A percentile compares a stretch with the other conserved stretches of the same genome.
Conservation (phyloP, 2,888 invertebrate genomes). For the Epirrhoe tristata region DNA sequence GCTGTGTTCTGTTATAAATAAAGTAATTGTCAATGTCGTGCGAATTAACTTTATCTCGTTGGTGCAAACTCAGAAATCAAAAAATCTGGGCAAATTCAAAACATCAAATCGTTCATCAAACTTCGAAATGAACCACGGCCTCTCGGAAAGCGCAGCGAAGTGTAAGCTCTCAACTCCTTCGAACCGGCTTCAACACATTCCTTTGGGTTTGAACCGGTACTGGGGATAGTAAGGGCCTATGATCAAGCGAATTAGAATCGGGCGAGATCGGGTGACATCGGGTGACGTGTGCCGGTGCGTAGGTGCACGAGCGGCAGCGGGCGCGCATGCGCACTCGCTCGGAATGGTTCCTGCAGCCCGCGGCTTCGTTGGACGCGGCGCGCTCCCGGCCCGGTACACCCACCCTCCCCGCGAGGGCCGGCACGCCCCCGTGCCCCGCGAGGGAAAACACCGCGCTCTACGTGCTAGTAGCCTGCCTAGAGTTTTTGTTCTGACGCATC, state of each 20-base stretch:
- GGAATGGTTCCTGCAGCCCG: conserved; percentile 97
- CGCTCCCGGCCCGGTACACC: conserved; percentile 77
- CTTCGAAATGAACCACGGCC: conserved; percentile 4
- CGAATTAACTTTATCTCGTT: not conserved
- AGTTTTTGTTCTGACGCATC: conserved; percentile 83
- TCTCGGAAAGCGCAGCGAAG: conserved; percentile 17
- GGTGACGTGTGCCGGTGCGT: conserved; percentile 63
- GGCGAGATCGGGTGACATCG: conserved; percentile 32
- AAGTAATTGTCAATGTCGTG: not conserved
- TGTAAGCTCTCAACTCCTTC: too few relatives aligned
- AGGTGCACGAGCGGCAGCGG: conserved; percentile 98
- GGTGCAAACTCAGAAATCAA: too few relatives aligned
- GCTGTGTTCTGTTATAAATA: conserved; percentile 1
- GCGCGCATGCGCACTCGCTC: conserved; percentile 98
- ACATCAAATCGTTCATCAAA: too few relatives aligned
- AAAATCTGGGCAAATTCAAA: too few relatives aligned
- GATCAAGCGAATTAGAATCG: not conserved
- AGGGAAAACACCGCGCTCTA: conserved; percentile 79
- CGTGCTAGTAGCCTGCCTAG: conserved; percentile 85
- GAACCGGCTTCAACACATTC: too few relatives aligned
- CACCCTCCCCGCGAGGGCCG: conserved; percentile 59
- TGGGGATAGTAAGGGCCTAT: not conserved
- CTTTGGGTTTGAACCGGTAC: too few relatives aligned
- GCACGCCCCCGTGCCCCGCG: conserved; percentile 62
- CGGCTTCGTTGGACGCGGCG: conserved; percentile 81